Evolutionary conservation across 2,888 invertebrate genomes (phyloP).

Genomic region (Epistrophella euchroma): DNA sequence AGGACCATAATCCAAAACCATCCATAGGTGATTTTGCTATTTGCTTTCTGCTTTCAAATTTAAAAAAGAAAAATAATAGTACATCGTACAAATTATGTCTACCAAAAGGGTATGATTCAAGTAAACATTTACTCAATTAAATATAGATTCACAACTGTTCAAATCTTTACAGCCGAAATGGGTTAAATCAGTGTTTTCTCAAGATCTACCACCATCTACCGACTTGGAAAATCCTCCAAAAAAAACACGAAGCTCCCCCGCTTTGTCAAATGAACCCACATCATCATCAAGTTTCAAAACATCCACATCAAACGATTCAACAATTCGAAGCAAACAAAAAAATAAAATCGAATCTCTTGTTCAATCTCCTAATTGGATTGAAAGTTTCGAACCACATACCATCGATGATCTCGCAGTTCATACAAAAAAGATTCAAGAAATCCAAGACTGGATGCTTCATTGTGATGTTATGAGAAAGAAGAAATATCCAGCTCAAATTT

Average conservation of each 20-base stretch:
- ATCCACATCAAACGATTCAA: neutral
- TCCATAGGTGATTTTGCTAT: too few species aligned
- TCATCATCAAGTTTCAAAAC: neutral
- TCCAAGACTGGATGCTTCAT: conserved; percentile 87
- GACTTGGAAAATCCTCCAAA: conserved; percentile 38
- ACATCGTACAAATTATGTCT: conserved; percentile 24
- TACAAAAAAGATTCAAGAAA: conserved; percentile 89
- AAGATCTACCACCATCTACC: conserved; percentile 40
- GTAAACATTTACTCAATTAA: neutral
- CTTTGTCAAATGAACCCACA: conserved; percentile 24
- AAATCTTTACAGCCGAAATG: conserved; percentile 77
- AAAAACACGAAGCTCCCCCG: conserved; percentile 48
- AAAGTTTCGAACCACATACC: conserved; percentile 86
- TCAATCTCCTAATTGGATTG: conserved; percentile 85
- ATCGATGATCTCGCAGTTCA: conserved; percentile 89
- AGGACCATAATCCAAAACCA: too few species aligned
- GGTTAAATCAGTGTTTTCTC: conserved; percentile 79
- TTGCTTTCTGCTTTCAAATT: too few species aligned
- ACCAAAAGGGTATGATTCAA: conserved; percentile 48
- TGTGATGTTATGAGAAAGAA: conserved; percentile 76
- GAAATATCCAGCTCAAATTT: conserved; percentile 84
- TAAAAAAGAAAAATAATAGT: neutral
- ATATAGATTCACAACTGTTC: too few species aligned
- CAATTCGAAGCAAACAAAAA: neutral
- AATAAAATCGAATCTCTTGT: conserved; percentile 1